Conservation (phyloP, 2,113 vertebrate genomes). For the Colistium nudipinnis region DNA sequence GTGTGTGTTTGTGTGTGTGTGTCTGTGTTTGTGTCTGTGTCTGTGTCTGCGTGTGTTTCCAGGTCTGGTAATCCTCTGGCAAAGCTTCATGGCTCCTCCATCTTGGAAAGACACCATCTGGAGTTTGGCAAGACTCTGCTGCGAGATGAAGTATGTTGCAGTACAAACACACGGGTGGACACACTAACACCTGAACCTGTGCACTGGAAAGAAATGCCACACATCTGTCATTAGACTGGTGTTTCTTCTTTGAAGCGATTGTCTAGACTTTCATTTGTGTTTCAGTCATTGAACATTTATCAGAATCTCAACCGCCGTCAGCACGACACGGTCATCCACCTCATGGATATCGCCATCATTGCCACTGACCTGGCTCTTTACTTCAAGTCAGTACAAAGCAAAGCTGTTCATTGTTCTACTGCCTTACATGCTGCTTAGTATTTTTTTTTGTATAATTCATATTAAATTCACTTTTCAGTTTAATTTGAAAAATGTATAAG, state of each 20-base stretch:
- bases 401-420: neutral
- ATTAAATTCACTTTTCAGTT: no score
- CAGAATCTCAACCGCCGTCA: conserved; percentile 84
- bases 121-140: conserved; percentile 84
- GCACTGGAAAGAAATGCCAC: neutral
- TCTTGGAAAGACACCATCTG: conserved; percentile 86
- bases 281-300: conserved; percentile 82
- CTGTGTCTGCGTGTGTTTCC: conserved; percentile 32
- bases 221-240: no score
- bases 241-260: neutral
- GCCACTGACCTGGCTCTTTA: conserved; percentile 86
- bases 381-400: conserved; percentile 79
- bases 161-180: neutral
- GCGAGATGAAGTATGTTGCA: conserved; percentile 79
- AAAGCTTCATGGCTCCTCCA: conserved; percentile 85
- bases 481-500: no score
- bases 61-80: conserved; percentile 85
- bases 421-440: neutral
- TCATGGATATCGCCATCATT: conserved; percentile 86
- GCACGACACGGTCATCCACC: conserved; percentile 82
- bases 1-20: conserved; percentile 18
- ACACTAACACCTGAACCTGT: neutral
- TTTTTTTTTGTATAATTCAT: no score
- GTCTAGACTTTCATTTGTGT: neutral
- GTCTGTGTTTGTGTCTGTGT: conserved; percentile 35